Evolutionary conservation across 2,888 invertebrate genomes (phyloP), one percentile per base, ranked within the genome.

Genomic region (Synanthedon andrenaeformis): DNA sequence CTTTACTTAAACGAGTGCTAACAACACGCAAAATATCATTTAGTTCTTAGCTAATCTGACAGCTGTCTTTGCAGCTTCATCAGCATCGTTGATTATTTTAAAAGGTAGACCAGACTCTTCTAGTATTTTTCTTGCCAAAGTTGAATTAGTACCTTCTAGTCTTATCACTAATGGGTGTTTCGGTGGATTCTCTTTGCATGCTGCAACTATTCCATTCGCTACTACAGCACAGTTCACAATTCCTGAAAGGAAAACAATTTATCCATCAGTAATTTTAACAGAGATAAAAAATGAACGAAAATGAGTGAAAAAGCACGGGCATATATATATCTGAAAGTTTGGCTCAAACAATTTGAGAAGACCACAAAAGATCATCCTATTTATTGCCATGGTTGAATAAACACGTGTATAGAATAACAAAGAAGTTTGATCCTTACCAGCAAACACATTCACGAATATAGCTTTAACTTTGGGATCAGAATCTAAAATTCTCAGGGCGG

Each of bases 181-280:
- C 0, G 98, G 89, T 49, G 93, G 90, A 57, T 94, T 91, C 54
- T 91, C 91, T 74, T 92, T 93, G 62, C 94, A 93, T 3, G 99
- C 98, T 56, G 93, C 91, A 4, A 98, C 93, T 63, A 99, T 95
- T 49, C 99, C 99, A 69, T 94, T 95, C 0, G 99, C 99, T 66
- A 99, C 96, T 1, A 95, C 98, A 4, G 93, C 96, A 83, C 99
- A 99, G 83, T 99, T 98, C 0, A 99, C 99, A 73, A 99, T 99
- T 54, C 99, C 98, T 85, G 63, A 17, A 75, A 67, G 73, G 54
- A 52, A 53, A 53, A 53, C n/a, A 52, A 35, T 35, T 10, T 35
- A 35, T 10, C 1, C 1, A 8, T 41, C 41, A 42, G 35, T 41
- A 53, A 45, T 28, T 6, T 49, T 17, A 42, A 14, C 17, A 17